phyloP scores from a whole-genome alignment of 2,113 vertebrate species.

The Mixornis gularis region DNA sequence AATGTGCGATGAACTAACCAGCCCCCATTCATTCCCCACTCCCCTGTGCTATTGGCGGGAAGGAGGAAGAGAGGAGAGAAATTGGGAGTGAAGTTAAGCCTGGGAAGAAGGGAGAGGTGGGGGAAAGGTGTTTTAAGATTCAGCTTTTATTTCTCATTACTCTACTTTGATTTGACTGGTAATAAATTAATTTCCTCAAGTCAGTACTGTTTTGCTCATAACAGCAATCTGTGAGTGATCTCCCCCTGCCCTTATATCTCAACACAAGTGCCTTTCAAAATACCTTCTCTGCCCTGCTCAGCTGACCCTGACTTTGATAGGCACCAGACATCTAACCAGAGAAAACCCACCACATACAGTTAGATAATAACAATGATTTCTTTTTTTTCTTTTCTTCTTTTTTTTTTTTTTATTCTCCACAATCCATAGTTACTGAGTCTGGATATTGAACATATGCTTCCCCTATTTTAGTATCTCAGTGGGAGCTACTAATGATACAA shows the following conservation, averaged over 20 bases:
- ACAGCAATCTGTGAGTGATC: background rate
- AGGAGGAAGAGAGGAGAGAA: background rate
- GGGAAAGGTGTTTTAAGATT: background rate
- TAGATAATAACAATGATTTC: background rate
- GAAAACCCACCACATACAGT: background rate
- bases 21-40: too few relatives aligned
- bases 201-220: fast-evolving
- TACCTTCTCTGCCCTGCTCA: background rate
- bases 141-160: background rate
- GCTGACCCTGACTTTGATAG: background rate
- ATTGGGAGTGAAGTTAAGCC: background rate
- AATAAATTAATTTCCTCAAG: background rate
- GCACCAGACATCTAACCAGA: background rate
- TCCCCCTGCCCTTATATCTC: background rate
- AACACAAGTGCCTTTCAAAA: background rate
- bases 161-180: background rate
- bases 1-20: background rate
- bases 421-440: background rate
- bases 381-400: background rate
- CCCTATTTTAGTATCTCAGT: background rate
- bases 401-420: background rate
- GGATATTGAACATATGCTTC: background rate
- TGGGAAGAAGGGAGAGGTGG: background rate
- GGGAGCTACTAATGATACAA: background rate
- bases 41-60: too few relatives aligned